Evolutionary conservation across 37 sponge, comb jelly and placozoan species (phyloP), one percentile per base, ranked within the genome.

Genomic region (Theonella swinhoei): DNA sequence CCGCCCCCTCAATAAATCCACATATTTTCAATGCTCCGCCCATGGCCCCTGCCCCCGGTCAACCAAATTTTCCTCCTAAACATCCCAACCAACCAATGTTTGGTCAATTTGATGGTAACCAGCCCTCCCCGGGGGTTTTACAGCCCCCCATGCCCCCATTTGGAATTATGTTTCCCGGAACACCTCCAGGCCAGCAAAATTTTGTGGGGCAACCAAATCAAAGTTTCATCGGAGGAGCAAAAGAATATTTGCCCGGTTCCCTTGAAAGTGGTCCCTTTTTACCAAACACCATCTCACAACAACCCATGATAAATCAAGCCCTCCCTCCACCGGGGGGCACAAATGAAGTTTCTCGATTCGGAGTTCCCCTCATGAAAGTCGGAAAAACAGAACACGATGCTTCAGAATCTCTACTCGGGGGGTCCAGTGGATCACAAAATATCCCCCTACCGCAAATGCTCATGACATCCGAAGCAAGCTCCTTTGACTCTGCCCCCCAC

Each of bases 1-100:
- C 91, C 24, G 41, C 86, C 8, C 83, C 80, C 23, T 62, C 76
- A 5, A 31, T 86, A 65, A 80, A 72, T n/a, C 83, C 77, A 1
- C 91, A 61, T 26, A 86, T 32, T 42, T 66, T 75, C 29, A 37
- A 37, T 28, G 37, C 66, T 2, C 81, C 70, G 0, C 83, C 75
- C 4, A 5, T 75, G 1, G 30, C 9, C n/a, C 73, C 34, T 22
- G 68, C 80, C 5, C 87, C 72, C 1, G 66, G 64, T 43, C 78
- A 68, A 22, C 78, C 69, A 70, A 74, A 43, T 25, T 68, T 71
- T 9, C 75, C 75, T 59, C 78, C 71, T 28, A 77, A 68, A 38
- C 72, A 40, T 29, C 86, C 71, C 19, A 35, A 31, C 3, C 80
- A 71, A 38, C 75, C 83, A 65, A 28, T 28, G 66, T 23, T 28